Percentiles rank a stretch among this genome's conserved stretches.
Evolutionary conservation across 2,888 invertebrate species (phyloP).

Genomic region (Scaptomyza caliginosa): DNA sequence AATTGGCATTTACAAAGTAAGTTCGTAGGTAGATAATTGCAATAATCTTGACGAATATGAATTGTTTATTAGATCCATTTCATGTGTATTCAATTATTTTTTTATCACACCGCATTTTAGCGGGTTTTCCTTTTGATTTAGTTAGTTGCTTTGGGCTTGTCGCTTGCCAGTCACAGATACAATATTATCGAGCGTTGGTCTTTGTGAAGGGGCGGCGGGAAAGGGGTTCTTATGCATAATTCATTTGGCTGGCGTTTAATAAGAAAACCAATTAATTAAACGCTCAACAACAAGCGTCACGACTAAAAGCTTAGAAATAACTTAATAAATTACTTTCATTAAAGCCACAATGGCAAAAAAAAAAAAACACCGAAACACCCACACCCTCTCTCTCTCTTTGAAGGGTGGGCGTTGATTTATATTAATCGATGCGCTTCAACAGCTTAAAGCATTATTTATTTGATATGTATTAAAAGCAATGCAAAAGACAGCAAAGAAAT

Average conservation of each 20-base stretch:
- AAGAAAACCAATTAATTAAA: slow-evolving; percentile 73
- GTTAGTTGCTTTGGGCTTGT: slow-evolving; percentile 3
- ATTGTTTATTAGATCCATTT: slow-evolving; percentile 42
- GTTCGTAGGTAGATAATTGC: slow-evolving; percentile 6
- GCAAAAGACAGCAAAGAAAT: slow-evolving; percentile 43
- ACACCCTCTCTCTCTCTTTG: not conserved
- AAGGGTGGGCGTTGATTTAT: slow-evolving; percentile 64
- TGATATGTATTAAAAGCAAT: slow-evolving; percentile 61
- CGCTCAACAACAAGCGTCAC: slow-evolving; percentile 68
- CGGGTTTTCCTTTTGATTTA: slow-evolving; percentile 4
- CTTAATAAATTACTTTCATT: slow-evolving; percentile 77
- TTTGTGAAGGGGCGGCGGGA: too few species aligned
- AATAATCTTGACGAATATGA: slow-evolving; percentile 29
- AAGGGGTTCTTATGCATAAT: slow-evolving; percentile 62
- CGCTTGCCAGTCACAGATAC: not conserved
- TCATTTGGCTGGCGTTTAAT: slow-evolving; percentile 68
- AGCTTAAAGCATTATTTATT: slow-evolving; percentile 72
- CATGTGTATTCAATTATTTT: slow-evolving; percentile 24
- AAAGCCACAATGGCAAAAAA: slow-evolving; percentile 72
- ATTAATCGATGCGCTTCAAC: slow-evolving; percentile 66
- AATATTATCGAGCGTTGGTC: slow-evolving; percentile 19
- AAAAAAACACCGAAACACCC: slow-evolving; percentile 40
- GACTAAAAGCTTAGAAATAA: slow-evolving; percentile 76
- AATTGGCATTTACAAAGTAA: not conserved
- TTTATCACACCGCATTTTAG: slow-evolving; percentile 7